A percentile compares a stretch with the other conserved stretches of the same genome.
Conservation (phyloP, 2,888 invertebrate genomes). For the Folsomia manolachei region DNA sequence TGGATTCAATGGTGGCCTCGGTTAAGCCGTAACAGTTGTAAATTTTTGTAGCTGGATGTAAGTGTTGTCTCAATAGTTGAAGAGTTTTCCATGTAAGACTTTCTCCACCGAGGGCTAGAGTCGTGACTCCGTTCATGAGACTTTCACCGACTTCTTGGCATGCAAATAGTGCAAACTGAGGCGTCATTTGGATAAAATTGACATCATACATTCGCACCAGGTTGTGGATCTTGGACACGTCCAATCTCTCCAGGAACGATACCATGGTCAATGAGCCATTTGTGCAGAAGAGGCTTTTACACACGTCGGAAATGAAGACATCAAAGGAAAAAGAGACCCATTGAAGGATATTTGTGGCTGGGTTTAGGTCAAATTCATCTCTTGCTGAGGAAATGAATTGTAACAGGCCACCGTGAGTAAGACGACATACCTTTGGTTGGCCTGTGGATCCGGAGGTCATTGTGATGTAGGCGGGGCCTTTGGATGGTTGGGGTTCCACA, state of each 20-base stretch:
- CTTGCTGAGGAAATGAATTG: background rate
- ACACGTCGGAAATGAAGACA: background rate
- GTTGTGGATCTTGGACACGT: background rate
- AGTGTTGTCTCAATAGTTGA: background rate
- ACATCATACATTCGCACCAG: background rate
- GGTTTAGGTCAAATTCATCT: background rate
- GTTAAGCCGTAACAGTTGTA: background rate
- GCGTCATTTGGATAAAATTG: background rate
- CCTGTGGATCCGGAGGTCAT: background rate
- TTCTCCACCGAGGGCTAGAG: background rate
- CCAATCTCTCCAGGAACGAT: background rate
- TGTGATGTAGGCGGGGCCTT: background rate
- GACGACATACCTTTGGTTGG: background rate
- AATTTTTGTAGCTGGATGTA: background rate
- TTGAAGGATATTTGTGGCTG: background rate
- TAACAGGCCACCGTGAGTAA: background rate
- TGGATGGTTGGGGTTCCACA: too few relatives aligned
- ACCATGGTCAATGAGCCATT: background rate
- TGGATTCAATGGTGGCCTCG: background rate
- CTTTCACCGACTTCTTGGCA: background rate
- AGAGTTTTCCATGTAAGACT: background rate
- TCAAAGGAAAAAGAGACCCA: slow-evolving; percentile 3
- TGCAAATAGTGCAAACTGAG: background rate
- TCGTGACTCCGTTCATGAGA: background rate
- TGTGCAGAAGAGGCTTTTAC: background rate